A percentile compares a stretch with the other conserved stretches of the same genome.
phyloP scores from a whole-genome alignment of 2,797 vertebrate genomes.

The Nyctibius grandis region DNA sequence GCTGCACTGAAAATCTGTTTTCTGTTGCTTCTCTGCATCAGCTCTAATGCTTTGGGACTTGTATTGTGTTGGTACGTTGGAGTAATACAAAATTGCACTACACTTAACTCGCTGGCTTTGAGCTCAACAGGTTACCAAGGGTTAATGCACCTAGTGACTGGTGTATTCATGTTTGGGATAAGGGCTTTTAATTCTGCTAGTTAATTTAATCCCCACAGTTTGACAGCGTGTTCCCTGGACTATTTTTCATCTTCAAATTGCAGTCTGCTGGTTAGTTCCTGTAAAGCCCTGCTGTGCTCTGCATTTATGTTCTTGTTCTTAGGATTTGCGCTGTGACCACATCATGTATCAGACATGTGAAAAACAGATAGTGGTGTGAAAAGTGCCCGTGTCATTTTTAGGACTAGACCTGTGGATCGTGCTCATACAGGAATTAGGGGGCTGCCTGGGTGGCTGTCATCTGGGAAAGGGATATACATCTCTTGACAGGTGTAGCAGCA shows the following conservation, averaged over 20 bases:
- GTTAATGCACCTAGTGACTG: neutral
- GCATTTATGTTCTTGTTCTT: constrained; percentile 10
- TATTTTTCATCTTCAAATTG: constrained; percentile 35
- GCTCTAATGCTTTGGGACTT: neutral
- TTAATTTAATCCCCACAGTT: constrained; percentile 30
- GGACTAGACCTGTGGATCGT: neutral
- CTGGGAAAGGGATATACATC: neutral
- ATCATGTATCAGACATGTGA: neutral
- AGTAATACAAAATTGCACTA: neutral
- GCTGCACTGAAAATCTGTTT: neutral
- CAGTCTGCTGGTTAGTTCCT: constrained; percentile 18
- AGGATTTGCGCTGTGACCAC: neutral
- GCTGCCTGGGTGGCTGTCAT: neutral
- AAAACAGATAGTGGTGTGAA: neutral
- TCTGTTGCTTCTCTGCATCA: neutral
- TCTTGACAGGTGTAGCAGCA: neutral
- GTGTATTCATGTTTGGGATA: neutral
- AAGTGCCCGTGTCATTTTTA: neutral
- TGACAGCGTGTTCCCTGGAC: neutral
- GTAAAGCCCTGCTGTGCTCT: constrained; percentile 21
- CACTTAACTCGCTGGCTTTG: neutral
- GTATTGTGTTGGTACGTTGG: neutral
- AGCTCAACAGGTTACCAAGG: neutral
- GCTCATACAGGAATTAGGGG: neutral
- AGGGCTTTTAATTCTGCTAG: constrained; percentile 22